Conservation (phyloP, 2,113 vertebrate genomes). For the Myxocyprinus asiaticus region DNA sequence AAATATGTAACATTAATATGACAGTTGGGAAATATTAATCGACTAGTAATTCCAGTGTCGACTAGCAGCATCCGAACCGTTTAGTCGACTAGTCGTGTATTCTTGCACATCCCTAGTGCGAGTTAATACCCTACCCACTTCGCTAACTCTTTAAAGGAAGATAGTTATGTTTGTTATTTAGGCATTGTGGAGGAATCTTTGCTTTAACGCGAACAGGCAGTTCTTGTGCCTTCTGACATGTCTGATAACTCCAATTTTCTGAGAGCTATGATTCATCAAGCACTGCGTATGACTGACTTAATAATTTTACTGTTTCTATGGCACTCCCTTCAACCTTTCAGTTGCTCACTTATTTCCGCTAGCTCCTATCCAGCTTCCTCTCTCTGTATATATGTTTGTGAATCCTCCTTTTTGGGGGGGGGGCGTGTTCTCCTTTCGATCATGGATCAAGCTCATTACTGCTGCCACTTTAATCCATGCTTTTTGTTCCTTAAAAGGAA, state of each 20-base stretch:
- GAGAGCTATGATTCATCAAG: constrained; percentile 70
- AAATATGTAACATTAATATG: too few species aligned
- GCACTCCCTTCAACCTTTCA: constrained; percentile 31
- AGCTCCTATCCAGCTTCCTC: background rate
- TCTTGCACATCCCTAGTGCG: too few species aligned
- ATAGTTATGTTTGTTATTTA: constrained; percentile 45
- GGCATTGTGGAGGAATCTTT: constrained; percentile 48
- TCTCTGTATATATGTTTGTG: background rate
- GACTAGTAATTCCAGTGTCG: too few species aligned
- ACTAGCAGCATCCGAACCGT: too few species aligned
- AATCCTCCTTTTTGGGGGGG: too few species aligned
- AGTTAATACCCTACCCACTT: too few species aligned
- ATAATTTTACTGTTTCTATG: constrained; percentile 55
- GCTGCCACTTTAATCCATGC: too few species aligned
- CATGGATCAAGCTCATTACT: too few species aligned
- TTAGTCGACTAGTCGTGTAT: too few species aligned
- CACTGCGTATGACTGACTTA: constrained; percentile 60
- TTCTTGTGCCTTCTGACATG: constrained; percentile 45
- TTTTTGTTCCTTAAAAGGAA: too few species aligned
- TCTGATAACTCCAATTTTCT: constrained; percentile 68
- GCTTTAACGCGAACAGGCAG: constrained; percentile 61
- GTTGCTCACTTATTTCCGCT: background rate
- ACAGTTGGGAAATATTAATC: too few species aligned
- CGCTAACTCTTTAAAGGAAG: background rate
- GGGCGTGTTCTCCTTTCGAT: too few species aligned